A percentile compares a stretch with the other conserved stretches of the same genome.
phyloP scores from a whole-genome alignment of 92 coral and sea anemone species.

The Hydrozoanthus gracilis region DNA sequence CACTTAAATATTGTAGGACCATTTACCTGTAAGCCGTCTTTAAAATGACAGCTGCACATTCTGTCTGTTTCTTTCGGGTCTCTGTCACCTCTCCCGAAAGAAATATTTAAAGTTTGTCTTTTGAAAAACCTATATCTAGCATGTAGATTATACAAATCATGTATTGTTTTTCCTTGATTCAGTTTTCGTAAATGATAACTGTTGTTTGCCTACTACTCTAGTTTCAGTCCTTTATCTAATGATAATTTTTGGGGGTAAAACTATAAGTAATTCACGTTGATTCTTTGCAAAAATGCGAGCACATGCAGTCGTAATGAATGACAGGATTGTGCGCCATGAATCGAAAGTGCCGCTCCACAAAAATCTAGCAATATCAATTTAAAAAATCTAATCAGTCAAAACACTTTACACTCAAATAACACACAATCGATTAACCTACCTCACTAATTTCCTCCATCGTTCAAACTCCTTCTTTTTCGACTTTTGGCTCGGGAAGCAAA shows the following conservation, averaged over 20 bases:
- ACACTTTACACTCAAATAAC: not conserved
- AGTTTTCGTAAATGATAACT: not conserved
- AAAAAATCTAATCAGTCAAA: not conserved
- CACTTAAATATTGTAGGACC: not conserved
- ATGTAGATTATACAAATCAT: not conserved
- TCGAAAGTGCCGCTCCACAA: not conserved
- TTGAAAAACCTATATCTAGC: not conserved
- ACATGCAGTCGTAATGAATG: not conserved
- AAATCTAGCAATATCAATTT: not conserved
- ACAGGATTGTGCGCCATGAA: not conserved
- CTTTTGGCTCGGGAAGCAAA: conserved; percentile 1
- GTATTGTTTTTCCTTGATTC: not conserved
- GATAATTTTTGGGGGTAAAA: no score
- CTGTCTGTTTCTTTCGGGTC: not conserved
- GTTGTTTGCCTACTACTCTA: not conserved
- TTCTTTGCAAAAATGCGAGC: not conserved
- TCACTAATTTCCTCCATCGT: conserved; percentile 8
- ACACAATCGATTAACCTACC: not conserved
- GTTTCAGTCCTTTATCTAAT: not conserved
- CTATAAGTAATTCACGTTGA: not conserved
- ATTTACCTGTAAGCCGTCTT: not conserved
- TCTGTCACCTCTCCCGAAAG: not conserved
- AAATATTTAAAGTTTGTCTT: not conserved
- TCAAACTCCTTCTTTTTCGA: conserved; percentile 16
- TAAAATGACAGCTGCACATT: conserved; percentile 12